Evolutionary conservation across 2,797 vertebrate genomes (phyloP), one percentile per base, ranked within the genome.

Genomic region (Acanthis flammea): DNA sequence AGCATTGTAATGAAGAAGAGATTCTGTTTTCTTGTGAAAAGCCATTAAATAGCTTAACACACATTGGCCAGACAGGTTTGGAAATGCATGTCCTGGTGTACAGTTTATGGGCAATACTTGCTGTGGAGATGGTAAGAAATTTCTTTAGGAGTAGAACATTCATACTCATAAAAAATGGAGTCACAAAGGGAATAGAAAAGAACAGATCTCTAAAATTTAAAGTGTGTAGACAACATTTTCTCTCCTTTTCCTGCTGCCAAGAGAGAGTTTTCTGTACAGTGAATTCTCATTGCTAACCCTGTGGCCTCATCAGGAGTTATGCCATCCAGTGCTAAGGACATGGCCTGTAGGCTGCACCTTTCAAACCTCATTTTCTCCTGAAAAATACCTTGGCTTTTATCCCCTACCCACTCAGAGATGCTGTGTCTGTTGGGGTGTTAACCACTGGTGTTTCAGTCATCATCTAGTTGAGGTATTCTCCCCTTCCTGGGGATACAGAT

Each of bases 401-500:
- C 14, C 18, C 15, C 0, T 1, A 7, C 27, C 6, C 14, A 9
- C 31, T 74, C 14, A 35, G 4, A 50, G 42, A 47, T 0, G 2
- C n/a, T 67, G 30, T 82, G 33, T 51, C 22, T 83, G 45, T 47
- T 68, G 35, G 33, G 25, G 8, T 75, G 21, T 58, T 89, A 72
- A 24, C 30, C 7, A 2, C 13, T 37, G 5, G 14, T 74, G 12
- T 63, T 88, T 85, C 44, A 62, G 19, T 12, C 1, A 1, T 31
- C 28, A 16, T 47, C 6, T 24, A 9, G 21, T 3, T n/a, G 37
- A 35, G 25, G 18, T 22, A 27, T 1, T 15, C 24, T 22, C 14
- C 19, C 42, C 19, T 35, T 55, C 10, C 11, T 65, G 42, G 10
- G 41, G 14, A 61, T 57, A 31, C 45, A 33, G 27, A 3, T 39